Conservation (phyloP, 30 jellyfish, hydroid and myxozoan species). For the Aurelia aurita region DNA sequence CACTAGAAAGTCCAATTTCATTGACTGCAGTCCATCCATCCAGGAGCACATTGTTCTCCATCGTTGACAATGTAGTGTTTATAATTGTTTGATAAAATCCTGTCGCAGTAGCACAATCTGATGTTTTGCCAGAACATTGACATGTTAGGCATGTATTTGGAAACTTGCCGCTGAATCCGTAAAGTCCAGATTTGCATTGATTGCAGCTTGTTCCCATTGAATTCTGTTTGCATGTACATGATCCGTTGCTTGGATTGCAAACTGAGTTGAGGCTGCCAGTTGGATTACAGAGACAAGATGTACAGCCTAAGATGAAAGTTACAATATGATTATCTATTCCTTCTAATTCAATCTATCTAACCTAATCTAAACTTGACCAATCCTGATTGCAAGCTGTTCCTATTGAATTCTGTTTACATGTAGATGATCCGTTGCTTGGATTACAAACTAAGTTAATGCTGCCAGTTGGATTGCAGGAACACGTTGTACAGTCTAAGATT, state of each 20-base stretch:
- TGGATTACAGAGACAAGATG: slow-evolving; percentile 74
- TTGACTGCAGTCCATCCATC: slow-evolving; percentile 92
- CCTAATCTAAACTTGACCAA: slow-evolving; percentile 48
- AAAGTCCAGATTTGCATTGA: slow-evolving; percentile 82
- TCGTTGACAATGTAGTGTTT: slow-evolving; percentile 66
- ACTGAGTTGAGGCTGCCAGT: slow-evolving; percentile 80
- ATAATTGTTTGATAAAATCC: slow-evolving; percentile 70
- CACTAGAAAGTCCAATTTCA: slow-evolving; percentile 59
- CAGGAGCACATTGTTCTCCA: slow-evolving; percentile 47
- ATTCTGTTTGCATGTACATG: slow-evolving; percentile 81
- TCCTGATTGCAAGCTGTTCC: slow-evolving; percentile 80
- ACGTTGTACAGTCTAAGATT: slow-evolving; percentile 67
- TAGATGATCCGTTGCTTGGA: slow-evolving; percentile 72
- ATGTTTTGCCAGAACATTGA: slow-evolving; percentile 86
- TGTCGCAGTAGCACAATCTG: slow-evolving; percentile 80
- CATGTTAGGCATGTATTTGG: slow-evolving; percentile 86
- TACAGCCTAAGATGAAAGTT: slow-evolving; percentile 74
- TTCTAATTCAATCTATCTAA: too few species aligned
- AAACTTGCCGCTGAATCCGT: slow-evolving; percentile 82
- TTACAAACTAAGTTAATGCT: slow-evolving; percentile 77
- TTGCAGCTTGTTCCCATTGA: slow-evolving; percentile 75
- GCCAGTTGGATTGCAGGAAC: slow-evolving; percentile 85
- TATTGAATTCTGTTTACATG: slow-evolving; percentile 68
- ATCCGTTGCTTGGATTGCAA: slow-evolving; percentile 83
- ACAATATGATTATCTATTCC: background rate